Evolutionary conservation across 2,888 invertebrate genomes (phyloP), one percentile per base, ranked within the genome.

Genomic region (Sesamia inferens): DNA sequence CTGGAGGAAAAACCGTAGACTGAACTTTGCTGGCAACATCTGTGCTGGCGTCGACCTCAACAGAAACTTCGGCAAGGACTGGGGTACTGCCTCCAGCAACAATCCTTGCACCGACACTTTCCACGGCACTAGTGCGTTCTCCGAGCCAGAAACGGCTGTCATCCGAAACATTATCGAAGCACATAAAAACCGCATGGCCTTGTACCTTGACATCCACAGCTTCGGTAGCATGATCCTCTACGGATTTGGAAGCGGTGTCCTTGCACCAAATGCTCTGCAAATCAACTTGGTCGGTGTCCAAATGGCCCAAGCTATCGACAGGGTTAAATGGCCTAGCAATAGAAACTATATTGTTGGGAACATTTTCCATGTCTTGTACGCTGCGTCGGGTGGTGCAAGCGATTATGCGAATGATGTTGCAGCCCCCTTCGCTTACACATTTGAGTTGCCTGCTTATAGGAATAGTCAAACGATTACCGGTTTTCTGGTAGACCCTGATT

Each of bases 21-120:
- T 89, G 42, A 90, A 90, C 71, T 72, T 88, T 44, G 11, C 65
- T 13, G 85, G 88, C 0, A 82, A 91, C 68, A 0, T 86, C 0
- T 98, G 98, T 86, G 83, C 91, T 16, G 98, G 98, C 0, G 97
- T 97, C 0, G 98, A 98, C 88, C 96, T 97, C 0, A 98, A 98
- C 91, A 95, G 98, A 14, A 98, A 98, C 93, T 98, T 97, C 86
- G 97, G 96, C 72, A 96, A 96, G 84, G 94, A 97, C 77, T 98
- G 98, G 98, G 97, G 96, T 1, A 94, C 96, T 2, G 90, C 89
- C 0, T 94, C 95, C 58, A 97, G 97, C 80, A 82, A 65, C 79
- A 90, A 88, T 68, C 96, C 94, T 2, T 98, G 98, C 89, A 81
- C 90, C 0, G 97, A 97, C 0, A 97, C 95, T 8, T 98, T 96